Conservation (phyloP, 2,797 vertebrate species). For the Rhabdomys pumilio region DNA sequence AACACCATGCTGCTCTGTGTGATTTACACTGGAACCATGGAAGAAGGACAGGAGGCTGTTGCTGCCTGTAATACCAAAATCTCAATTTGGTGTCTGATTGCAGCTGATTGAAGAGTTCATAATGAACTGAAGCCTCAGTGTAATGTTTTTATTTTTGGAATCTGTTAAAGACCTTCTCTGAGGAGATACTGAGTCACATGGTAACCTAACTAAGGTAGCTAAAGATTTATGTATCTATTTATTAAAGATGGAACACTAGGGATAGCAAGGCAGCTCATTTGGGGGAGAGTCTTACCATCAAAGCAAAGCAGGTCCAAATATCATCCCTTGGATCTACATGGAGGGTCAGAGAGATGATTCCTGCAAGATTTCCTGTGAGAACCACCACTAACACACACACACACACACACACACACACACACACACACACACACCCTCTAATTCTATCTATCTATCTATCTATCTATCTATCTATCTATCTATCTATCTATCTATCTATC, state of each 20-base stretch:
- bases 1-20: conserved; percentile 56
- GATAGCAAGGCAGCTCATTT: not conserved
- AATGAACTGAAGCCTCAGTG: conserved; percentile 66
- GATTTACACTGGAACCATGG: conserved; percentile 40
- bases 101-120: conserved; percentile 31
- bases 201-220: conserved; percentile 68
- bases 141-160: conserved; percentile 58
- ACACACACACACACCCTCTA: not conserved
- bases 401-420: not conserved
- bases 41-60: not conserved
- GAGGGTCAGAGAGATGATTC: not conserved
- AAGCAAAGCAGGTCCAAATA: too few species aligned
- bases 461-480: not conserved
- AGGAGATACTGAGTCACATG: conserved; percentile 72
- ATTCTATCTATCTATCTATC: not conserved
- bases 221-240: not conserved
- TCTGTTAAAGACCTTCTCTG: conserved; percentile 66
- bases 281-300: not conserved
- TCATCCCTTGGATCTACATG: not conserved
- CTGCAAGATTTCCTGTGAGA: not conserved
- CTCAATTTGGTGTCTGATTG: conserved; percentile 73
- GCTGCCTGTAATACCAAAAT: conserved; percentile 69
- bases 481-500: not conserved
- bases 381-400: not conserved
- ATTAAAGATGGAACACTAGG: not conserved